phyloP scores from a whole-genome alignment of 1,140 invertebrate genomes.

The Sycophaga agraensis region DNA sequence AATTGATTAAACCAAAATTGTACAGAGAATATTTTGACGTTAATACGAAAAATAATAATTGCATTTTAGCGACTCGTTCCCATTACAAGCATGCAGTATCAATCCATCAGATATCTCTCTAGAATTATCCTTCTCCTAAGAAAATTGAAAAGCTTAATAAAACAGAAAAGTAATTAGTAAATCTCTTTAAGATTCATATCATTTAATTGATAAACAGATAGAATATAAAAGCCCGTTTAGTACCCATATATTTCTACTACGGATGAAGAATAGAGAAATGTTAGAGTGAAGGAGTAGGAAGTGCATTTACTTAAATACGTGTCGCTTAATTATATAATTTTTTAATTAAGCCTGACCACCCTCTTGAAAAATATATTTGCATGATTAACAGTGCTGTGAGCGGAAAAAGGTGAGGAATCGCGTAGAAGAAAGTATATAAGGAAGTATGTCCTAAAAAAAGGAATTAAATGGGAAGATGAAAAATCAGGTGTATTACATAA shows the following conservation, averaged over 20 bases:
- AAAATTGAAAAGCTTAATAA: slow-evolving; percentile 25
- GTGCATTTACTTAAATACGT: slow-evolving; percentile 17
- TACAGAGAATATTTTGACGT: too few relatives aligned
- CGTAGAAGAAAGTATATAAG: background rate
- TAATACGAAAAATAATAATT: background rate
- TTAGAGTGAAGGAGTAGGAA: too few relatives aligned
- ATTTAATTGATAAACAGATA: slow-evolving; percentile 26
- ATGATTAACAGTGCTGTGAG: slow-evolving; percentile 20
- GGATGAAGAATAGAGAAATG: too few relatives aligned
- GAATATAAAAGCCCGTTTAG: slow-evolving; percentile 12
- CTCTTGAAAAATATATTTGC: slow-evolving; percentile 27
- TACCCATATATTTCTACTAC: background rate
- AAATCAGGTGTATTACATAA: too few relatives aligned
- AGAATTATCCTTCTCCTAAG: slow-evolving; percentile 5
- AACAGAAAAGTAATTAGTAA: slow-evolving; percentile 25
- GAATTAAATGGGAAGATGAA: slow-evolving; percentile 1
- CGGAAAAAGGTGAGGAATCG: slow-evolving; percentile 12
- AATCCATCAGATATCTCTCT: background rate
- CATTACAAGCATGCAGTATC: too few relatives aligned
- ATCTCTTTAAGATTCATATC: slow-evolving; percentile 15
- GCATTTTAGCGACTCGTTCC: background rate
- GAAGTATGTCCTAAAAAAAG: background rate
- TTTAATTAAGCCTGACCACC: slow-evolving; percentile 21
- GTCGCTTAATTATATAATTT: slow-evolving; percentile 23
- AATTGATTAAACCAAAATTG: too few relatives aligned